Base-by-base conservation (phyloP, 2,797 vertebrate species). In the Kryptolebias ocellatus region DNA sequence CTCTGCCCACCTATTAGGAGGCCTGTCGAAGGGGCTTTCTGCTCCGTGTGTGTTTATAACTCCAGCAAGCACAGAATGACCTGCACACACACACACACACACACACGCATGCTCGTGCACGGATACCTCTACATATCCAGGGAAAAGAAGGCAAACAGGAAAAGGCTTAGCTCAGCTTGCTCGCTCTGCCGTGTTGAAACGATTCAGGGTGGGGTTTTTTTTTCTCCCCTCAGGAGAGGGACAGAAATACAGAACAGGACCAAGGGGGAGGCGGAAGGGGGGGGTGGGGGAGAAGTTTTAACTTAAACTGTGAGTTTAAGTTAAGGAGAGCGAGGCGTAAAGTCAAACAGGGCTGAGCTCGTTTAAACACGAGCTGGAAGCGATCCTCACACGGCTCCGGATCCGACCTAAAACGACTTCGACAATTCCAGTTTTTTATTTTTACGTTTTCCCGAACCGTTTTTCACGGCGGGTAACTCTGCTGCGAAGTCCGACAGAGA, bases 21-120 rank as follows among this genome's bases (percentile, higher is more conserved):
- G 90, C 87, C 87, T 83, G 20, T 60, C 62, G 80, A 87, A 87
- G 86, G 90, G 88, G 80, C 44, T 56, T 37, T 81, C 73, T 72
- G 81, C 72, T 44, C 68, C 61, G 70, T 81, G 76, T 81, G 81
- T 81, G 77, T 87, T 83, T 75, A 87, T 68, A 88, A 88, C 84
- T 90, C 85, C 66, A 93, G 83, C 69, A 81, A 88, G 80, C 83
- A 78, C 91, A 90, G 90, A 92, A 80, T 85, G 92, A 94, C 93
- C 87, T 90, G 83, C 84, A 68, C 70, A 39, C 59, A 62, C 64
- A 31, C 47, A 44, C 67, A 51, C 76, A 53, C 60, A 39, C 58
- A 45, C 72, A 53, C 61, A 46, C 70, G 44, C 72, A 53, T 60
- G 46, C 71, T 34, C 61, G 54, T 72, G 53, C 60, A 50, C 60